Conservation (phyloP, 1,140 invertebrate genomes). For the Hyposmocoma kahamanoa region DNA sequence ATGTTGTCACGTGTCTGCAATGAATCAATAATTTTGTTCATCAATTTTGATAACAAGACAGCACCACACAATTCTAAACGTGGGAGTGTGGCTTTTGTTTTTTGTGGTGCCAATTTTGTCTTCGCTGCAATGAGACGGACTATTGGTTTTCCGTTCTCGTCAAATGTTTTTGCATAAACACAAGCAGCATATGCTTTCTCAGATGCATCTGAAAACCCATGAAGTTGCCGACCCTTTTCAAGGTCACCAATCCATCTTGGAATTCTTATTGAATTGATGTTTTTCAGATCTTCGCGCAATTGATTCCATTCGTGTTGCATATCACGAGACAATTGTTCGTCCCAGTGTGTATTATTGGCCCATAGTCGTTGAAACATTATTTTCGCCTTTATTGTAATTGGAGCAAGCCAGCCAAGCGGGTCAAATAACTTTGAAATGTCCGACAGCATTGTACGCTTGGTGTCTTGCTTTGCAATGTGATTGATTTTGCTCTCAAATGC, state of each 20-base stretch:
- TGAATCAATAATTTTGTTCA: constrained; percentile 8
- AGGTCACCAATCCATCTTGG: constrained; percentile 8
- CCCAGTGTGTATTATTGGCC: constrained; percentile 14
- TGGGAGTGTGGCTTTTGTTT: constrained; percentile 9
- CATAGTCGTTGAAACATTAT: constrained; percentile 54
- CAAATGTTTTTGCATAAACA: constrained; percentile 19
- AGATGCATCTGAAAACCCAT: too few relatives aligned
- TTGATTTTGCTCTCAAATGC: too few relatives aligned
- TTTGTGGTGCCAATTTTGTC: constrained; percentile 12
- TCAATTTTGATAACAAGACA: constrained; percentile 14
- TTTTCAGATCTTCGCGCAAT: constrained; percentile 3
- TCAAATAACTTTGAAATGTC: constrained; percentile 37
- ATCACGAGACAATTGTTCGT: constrained; percentile 8
- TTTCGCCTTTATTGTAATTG: constrained; percentile 41
- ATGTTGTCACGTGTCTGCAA: neutral
- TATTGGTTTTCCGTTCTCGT: constrained; percentile 7
- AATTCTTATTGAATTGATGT: constrained; percentile 10
- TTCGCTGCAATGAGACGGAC: constrained; percentile 10
- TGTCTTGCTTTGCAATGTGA: too few relatives aligned
- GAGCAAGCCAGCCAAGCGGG: constrained; percentile 41
- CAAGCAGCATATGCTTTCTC: constrained; percentile 16
- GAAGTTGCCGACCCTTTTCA: neutral
- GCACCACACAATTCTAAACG: constrained; percentile 16
- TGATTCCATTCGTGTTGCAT: constrained; percentile 10
- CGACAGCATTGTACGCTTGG: constrained; percentile 19